Percentiles rank a stretch among this genome's conserved stretches.
Evolutionary conservation across 2,888 invertebrate species (phyloP).

Genomic region (Iphiclides podalirius): DNA sequence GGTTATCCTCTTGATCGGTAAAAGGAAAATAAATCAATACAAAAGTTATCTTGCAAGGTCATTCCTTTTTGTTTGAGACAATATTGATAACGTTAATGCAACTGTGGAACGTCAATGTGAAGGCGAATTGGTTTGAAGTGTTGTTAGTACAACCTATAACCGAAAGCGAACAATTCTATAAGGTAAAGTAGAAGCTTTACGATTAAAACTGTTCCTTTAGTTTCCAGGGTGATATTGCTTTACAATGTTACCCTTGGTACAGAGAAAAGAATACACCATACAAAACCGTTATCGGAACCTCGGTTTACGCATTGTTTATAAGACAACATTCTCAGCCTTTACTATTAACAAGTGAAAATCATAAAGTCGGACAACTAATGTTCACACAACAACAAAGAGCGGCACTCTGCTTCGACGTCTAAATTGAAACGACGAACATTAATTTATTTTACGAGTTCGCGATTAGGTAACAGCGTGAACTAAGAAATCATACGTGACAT

Average conservation of each 20-base stretch:
- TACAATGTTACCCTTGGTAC: too few relatives aligned
- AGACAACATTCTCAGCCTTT: neutral
- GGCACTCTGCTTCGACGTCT: neutral
- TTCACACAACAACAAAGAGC: neutral
- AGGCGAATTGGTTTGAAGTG: too few relatives aligned
- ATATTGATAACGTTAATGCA: too few relatives aligned
- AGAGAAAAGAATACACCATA: too few relatives aligned
- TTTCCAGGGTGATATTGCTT: too few relatives aligned
- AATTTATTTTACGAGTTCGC: neutral
- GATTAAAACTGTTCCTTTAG: too few relatives aligned
- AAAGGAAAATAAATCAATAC: constrained; percentile 19
- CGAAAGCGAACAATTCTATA: too few relatives aligned
- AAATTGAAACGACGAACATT: neutral
- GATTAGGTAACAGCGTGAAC: neutral
- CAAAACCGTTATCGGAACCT: too few relatives aligned
- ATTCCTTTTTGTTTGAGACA: neutral
- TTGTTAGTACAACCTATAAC: too few relatives aligned
- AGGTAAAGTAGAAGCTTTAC: too few relatives aligned
- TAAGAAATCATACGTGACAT: neutral
- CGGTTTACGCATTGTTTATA: too few relatives aligned
- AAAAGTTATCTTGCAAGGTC: constrained; percentile 5
- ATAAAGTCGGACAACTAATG: neutral
- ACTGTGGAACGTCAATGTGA: too few relatives aligned
- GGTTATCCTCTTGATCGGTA: constrained; percentile 20
- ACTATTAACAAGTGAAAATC: neutral